Evolutionary conservation across 2,888 invertebrate species (phyloP), one percentile per base, ranked within the genome.

Genomic region (Acleris cristana): DNA sequence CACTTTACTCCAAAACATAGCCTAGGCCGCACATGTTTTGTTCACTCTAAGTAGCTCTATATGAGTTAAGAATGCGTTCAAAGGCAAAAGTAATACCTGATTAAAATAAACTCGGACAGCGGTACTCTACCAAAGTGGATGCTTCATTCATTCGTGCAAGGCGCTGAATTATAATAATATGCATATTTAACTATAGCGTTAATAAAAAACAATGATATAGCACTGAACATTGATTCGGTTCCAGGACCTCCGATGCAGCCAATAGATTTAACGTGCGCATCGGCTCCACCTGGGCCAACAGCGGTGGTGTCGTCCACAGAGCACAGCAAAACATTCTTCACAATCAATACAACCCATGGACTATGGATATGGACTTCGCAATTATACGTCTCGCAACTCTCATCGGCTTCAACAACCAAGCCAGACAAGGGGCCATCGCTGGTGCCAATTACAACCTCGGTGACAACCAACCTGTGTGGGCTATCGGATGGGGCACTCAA

Each of bases 401-500:
- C 16, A 76, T 83, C 40, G 59, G 19, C 14, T 70, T 71, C 26
- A 70, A 44, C 40, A 64, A 51, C 26, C 69, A 64, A 3, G 72
- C 77, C 2, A 66, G 65, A 2, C 53, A 76, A 1, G 70, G 40
- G 2, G 49, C 57, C 23, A 75, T 83, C 26, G 69, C 68, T 16
- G 68, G 77, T 5, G 74, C 76, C n/a, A 68, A 63, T n/a, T 68
- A 69, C 23, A 72, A 78, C 52, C 70, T 77, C 26, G 74, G 71
- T 6, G 72, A 60, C 8, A 75, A 78, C 61, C 74, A 71, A 23
- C 63, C 74, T 30, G 74, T 77, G 8, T 67, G 76, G 34, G 75
- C 82, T 51, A 74, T 74, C 26, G 86, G 86, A 62, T 84, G 84
- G 84, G 83, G 83, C 30, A 72, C 72, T 12, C 77, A 72, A 34